Base-by-base conservation (phyloP, 1,140 invertebrate species). In the Philotrypesis tridentata region DNA sequence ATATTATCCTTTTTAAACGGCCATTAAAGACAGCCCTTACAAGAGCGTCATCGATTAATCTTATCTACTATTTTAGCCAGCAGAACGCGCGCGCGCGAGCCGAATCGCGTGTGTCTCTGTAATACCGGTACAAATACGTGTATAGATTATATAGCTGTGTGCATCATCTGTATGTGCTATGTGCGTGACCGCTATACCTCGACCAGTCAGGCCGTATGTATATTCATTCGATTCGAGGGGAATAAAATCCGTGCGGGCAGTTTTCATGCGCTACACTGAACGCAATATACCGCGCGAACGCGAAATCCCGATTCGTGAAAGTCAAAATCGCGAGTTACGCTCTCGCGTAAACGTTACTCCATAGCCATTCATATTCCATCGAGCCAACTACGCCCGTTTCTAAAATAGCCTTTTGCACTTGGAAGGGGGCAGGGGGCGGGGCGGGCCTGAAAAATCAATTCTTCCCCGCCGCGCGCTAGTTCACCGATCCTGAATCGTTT, bases 1-100 rank as follows among this genome's bases (percentile, higher is more conserved):
- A 70, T 79, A 71, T 79, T 60, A 55, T 70, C 65, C 5, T 55
- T 70, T 60, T 79, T 79, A 11, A 79, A 79, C 70, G 21, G 40
- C 23, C 40, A 48, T 67, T 65, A 31, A 74, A 31, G 33, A 74
- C 48, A 8, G 14, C 7, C 72, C 31, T 74, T 31, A 7, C 7
- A 72, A 1, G 23, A 12, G 8, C 8, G 27, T 43, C 17, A 68
- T 68, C 29, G 29, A 25, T 63, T 63, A 27, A 12, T 25, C 2
- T 12, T 65, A 65, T 65, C 61, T 29, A 5, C 12, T 23, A 29
- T 11, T 65, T 65, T 29, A 2, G 43, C 43, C 14, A 1, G 11
- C 43, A 1, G 17, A 48, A 14, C 12, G 11, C 17, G 17, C 14
- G 12, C 14, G 43, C 14, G 43, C 14, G 1, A 17, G 17, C 48